Base-by-base conservation (phyloP, 1,140 invertebrate genomes). In the Phortica variegata region DNA sequence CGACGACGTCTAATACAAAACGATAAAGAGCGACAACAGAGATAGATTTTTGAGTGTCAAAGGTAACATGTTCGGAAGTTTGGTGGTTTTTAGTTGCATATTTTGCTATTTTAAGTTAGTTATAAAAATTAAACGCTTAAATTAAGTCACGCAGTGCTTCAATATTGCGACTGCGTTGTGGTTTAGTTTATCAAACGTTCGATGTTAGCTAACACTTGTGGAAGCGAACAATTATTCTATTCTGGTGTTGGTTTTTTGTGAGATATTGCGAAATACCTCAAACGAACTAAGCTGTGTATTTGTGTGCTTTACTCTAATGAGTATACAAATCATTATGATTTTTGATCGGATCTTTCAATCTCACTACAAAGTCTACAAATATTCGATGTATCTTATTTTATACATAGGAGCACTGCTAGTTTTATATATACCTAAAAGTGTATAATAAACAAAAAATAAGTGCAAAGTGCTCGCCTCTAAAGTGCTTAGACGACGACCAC, bases 1-100 rank as follows among this genome's bases (percentile, higher is more conserved):
- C 10, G 23, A 21, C 19, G 15, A 37, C 29, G 37, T 50, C 15
- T 38, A 34, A 10, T 34, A 34, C 33, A 34, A 34, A 34, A 34
- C n/a, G n/a, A n/a, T n/a, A 34, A 34, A 5, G 16, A 5, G 12
- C 33, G 33, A 5, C 12, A 15, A 15, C 16, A 10, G 13, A 5
- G 13, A 10, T n/a, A 34, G 13, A 34, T 15, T 29, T 6, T 12
- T 29, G 26, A 6, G 16, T 38, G 36, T 16, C 17, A 55, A 61
- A 68, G 63, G 63, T 68, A 68, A 68, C 65, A 69, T 59, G 65
- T 69, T 60, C 54, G 63, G 60, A 68, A 68, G 63, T 63, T 43
- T 68, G 63, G 63, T 68, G 63, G 63, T 68, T 69, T 60, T 49
- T 54, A 51, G 60, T 68, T 66, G 56, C 59, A 52, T 54, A 54